Base-by-base conservation (phyloP, 2,888 invertebrate species). In the Phymatocera aterrima region DNA sequence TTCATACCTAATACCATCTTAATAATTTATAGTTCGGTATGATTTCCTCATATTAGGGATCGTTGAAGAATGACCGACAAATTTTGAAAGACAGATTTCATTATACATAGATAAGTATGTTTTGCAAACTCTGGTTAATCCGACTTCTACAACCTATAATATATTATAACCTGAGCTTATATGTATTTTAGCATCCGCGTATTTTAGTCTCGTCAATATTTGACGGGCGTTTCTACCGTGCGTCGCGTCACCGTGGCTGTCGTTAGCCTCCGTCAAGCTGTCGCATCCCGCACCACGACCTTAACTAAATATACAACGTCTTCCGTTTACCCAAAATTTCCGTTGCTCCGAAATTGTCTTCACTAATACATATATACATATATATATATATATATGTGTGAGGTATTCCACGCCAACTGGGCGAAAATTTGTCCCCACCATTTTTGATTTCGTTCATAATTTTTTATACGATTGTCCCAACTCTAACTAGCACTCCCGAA, bases 151-250 rank as follows among this genome's bases (percentile, higher is more conserved):
- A n/a, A 10, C n/a, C 5, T n/a, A n/a, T n/a, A n/a, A 51, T 51
- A 51, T 51, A 15, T 15, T 0, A 18, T 51, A 21, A 12, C 5
- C 34, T 2, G 28, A 61, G 31, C 18, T 43, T 77, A 65, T 46
- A 46, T 28, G 24, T 68, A 68, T 68, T 68, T 68, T 72, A 31
- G 51, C 34, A 31, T 24, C n/a, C 28, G 48, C 18, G 31, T 72
- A 72, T 82, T 82, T 83, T 48, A 34, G 82, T 80, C 79, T 65
- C 80, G 77, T 83, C 81, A 78, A 82, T 82, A 83, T 83, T 82
- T 82, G 82, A 83, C 80, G 78, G 79, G 72, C 80, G 80, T 82
- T 72, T 43, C 68, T 51, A 34, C 18, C 61, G 34, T 24, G 3
- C 54, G 61, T 31, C 31, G 51, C 77, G 81, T 77, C 51, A 34